Evolutionary conservation across 2,888 invertebrate species (phyloP).

Genomic region (Glyphotaelius pellucidus): DNA sequence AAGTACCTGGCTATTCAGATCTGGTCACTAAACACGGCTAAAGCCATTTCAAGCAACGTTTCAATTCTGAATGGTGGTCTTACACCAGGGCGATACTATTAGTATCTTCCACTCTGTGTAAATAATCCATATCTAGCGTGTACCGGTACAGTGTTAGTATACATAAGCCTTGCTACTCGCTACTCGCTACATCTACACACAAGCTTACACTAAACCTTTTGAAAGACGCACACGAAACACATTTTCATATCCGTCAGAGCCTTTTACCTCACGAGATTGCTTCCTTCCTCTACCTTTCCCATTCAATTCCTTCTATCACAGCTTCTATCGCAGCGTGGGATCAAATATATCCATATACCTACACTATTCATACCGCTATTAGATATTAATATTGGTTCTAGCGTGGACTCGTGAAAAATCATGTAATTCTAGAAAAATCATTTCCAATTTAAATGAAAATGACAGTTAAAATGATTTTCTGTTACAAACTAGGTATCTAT

Average conservation of each 20-base stretch:
- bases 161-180: no score
- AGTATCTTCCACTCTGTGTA: no score
- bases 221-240: not conserved
- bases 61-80: no score
- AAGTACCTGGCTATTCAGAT: no score
- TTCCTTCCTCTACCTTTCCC: not conserved
- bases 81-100: no score
- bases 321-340: not conserved
- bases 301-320: not conserved
- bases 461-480: no score
- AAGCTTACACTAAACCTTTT: not conserved
- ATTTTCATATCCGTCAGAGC: not conserved
- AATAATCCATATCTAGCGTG: slow-evolving; percentile 10
- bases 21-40: no score
- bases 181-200: not conserved
- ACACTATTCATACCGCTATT: not conserved
- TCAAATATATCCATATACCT: not conserved
- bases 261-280: not conserved
- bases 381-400: not conserved
- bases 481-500: no score
- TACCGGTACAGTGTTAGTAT: not conserved
- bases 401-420: no score
- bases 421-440: no score
- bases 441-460: no score
- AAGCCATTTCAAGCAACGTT: no score